These are phyloP conservation scores for Scortum barcoo DNA, from an alignment of 2,113 vertebrate genomes.

Conservation along the genomic window DNA sequence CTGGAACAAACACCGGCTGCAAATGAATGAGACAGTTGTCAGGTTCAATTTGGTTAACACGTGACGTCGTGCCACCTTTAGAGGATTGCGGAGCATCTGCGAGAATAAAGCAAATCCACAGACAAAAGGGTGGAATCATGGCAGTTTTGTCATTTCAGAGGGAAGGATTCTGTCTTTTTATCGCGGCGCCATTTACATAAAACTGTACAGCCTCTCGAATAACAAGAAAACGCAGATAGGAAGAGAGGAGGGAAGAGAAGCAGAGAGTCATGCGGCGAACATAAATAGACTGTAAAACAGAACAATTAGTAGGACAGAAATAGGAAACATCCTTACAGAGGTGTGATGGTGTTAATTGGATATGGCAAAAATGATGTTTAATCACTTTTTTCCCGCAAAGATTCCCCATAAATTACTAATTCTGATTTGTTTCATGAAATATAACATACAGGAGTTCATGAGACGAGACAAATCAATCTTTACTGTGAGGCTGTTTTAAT, in stretches of 20 bases:
- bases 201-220: constrained; percentile 53
- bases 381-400: constrained; percentile 11
- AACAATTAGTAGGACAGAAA: constrained; percentile 58
- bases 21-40: constrained; percentile 81
- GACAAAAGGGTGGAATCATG: constrained; percentile 67
- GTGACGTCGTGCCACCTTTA: constrained; percentile 63
- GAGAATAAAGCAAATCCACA: constrained; percentile 71
- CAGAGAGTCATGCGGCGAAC: constrained; percentile 7
- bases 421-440: constrained; percentile 56
- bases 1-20: constrained; percentile 70
- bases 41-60: constrained; percentile 76
- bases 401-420: constrained; percentile 52
- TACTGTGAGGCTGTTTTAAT: constrained; percentile 45
- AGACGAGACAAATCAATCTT: constrained; percentile 44
- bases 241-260: neutral
- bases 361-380: constrained; percentile 34
- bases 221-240: constrained; percentile 25
- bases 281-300: constrained; percentile 54
- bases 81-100: constrained; percentile 63
- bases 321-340: constrained; percentile 46
- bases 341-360: constrained; percentile 67
- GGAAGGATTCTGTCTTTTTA: constrained; percentile 58
- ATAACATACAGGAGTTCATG: neutral
- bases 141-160: constrained; percentile 74
- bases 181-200: constrained; percentile 71